These are phyloP conservation scores for Erebia palarica DNA, from an alignment of 2,888 invertebrate genomes.

Conservation along the genomic window DNA sequence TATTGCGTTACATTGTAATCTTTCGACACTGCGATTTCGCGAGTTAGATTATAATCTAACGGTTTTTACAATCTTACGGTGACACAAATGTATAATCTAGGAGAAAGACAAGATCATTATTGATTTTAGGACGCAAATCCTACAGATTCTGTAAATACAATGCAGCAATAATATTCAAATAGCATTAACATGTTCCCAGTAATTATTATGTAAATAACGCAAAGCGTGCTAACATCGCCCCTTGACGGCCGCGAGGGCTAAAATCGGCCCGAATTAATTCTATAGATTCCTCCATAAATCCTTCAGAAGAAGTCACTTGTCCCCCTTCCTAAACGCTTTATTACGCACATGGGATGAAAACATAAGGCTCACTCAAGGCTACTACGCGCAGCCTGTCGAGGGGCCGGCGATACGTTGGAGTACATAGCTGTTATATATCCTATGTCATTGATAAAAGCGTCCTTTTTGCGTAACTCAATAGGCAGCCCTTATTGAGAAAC, in stretches of 20 bases:
- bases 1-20: too few relatives aligned
- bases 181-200: slow-evolving; percentile 25
- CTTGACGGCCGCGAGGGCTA: slow-evolving; percentile 52
- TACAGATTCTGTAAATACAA: neutral
- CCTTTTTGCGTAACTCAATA: slow-evolving; percentile 73
- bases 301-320: slow-evolving; percentile 74
- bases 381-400: slow-evolving; percentile 60
- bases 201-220: slow-evolving; percentile 54
- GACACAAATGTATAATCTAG: too few relatives aligned
- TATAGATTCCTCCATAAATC: slow-evolving; percentile 76
- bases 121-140: neutral
- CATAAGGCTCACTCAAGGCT: slow-evolving; percentile 78
- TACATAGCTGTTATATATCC: slow-evolving; percentile 55
- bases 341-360: slow-evolving; percentile 79
- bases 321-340: slow-evolving; percentile 78
- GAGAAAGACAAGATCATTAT: neutral
- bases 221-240: slow-evolving; percentile 49
- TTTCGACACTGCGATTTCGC: too few relatives aligned
- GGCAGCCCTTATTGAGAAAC: slow-evolving; percentile 59
- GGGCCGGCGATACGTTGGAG: slow-evolving; percentile 46
- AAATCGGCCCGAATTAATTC: slow-evolving; percentile 75
- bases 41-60: too few relatives aligned
- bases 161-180: slow-evolving; percentile 28
- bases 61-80: too few relatives aligned
- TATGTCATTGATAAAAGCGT: slow-evolving; percentile 79